These are phyloP conservation scores for Drosophila birchii DNA, from an alignment of 2,888 invertebrate genomes.

Conservation along the genomic window DNA sequence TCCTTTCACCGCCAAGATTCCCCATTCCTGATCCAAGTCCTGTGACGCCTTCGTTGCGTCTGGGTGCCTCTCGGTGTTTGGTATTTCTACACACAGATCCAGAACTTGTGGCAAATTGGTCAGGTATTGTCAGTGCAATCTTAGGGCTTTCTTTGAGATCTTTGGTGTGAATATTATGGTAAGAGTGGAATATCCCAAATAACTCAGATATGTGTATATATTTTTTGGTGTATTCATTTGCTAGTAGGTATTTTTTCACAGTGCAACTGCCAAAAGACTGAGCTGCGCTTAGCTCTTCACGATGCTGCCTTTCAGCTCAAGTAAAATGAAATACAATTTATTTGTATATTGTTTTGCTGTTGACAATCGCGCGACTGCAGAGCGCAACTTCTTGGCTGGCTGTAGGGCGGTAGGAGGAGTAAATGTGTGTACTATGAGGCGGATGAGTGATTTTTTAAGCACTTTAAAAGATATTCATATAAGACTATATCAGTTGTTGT, in stretches of 20 bases:
- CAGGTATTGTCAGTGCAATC: neutral
- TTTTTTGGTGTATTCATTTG: neutral
- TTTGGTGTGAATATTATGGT: neutral
- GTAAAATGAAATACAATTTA: slow-evolving; percentile 70
- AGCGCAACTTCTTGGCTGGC: slow-evolving; percentile 24
- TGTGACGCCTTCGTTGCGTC: slow-evolving; percentile 26
- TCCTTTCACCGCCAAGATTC: neutral
- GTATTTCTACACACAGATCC: slow-evolving; percentile 5
- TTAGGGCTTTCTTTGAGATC: neutral
- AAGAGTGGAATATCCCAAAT: neutral
- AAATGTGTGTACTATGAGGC: neutral
- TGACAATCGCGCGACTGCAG: slow-evolving; percentile 53
- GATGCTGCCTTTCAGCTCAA: slow-evolving; percentile 59
- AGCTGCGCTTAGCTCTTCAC: slow-evolving; percentile 31
- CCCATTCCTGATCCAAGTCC: slow-evolving; percentile 2
- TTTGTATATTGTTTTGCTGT: slow-evolving; percentile 70
- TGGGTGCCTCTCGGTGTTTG: neutral
- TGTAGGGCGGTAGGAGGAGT: neutral
- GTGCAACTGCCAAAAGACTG: slow-evolving; percentile 55
- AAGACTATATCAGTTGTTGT: no score
- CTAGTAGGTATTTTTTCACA: neutral
- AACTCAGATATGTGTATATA: neutral
- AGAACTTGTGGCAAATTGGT: neutral
- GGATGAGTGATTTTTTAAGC: neutral
- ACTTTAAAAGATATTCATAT: neutral